These are phyloP conservation scores for Pediacus dermestoides DNA, from an alignment of 2,888 invertebrate genomes.

Conservation along the genomic window DNA sequence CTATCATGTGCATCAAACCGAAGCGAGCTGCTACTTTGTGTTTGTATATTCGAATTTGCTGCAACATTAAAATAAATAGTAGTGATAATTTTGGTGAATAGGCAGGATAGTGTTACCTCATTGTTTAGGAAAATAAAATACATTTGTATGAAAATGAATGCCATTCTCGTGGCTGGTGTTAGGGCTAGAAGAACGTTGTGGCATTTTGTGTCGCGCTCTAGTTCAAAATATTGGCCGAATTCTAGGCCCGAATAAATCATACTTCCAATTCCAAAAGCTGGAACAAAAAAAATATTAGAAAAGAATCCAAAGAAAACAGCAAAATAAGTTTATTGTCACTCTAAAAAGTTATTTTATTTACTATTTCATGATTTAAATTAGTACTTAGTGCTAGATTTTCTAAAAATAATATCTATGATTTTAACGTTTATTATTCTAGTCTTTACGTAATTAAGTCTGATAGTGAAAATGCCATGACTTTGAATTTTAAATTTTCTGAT, in stretches of 20 bases:
- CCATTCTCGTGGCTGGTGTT: conserved; percentile 89
- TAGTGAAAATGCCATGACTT: no score
- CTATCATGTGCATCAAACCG: conserved; percentile 98
- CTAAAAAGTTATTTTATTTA: no score
- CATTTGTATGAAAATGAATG: conserved; percentile 96
- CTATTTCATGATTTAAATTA: no score
- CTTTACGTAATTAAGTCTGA: no score
- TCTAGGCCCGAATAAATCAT: conserved; percentile 97
- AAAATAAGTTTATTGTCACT: no score
- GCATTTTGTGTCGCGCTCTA: conserved; percentile 85
- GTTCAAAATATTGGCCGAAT: conserved; percentile 93
- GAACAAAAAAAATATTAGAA: conserved; percentile 39
- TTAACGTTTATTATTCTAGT: no score
- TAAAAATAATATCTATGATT: no score
- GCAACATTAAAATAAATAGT: conserved; percentile 32
- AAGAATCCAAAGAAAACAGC: no score
- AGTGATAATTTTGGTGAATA: not conserved
- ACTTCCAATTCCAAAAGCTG: conserved; percentile 94
- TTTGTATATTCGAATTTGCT: conserved; percentile 88
- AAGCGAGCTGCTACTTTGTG: conserved; percentile 88
- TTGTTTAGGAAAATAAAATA: conserved; percentile 97
- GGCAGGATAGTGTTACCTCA: conserved; percentile 62
- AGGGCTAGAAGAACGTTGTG: conserved; percentile 86
- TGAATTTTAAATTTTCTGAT: no score
- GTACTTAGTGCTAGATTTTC: no score